These are phyloP conservation scores for Danio tinwini DNA, from an alignment of 2,797 vertebrate genomes.

Conservation along the genomic window DNA sequence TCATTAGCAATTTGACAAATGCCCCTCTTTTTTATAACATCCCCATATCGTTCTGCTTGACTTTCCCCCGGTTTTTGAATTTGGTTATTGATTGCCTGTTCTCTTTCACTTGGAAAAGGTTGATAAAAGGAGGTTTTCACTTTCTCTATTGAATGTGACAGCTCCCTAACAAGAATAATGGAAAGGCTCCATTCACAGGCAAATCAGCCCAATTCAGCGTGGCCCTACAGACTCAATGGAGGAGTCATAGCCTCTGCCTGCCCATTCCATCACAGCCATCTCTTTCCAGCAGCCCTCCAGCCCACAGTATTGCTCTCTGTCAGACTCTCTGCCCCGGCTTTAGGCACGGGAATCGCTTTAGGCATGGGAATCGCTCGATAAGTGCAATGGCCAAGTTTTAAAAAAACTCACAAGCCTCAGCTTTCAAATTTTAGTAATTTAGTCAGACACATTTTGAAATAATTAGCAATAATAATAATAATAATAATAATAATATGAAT, in stretches of 20 bases:
- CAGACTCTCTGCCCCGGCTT: constrained; percentile 71
- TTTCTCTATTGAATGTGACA: constrained; percentile 99
- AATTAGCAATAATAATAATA: too few species aligned
- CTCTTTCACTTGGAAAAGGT: constrained; percentile 96
- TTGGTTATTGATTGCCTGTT: constrained; percentile 93
- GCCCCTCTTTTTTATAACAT: constrained; percentile 78
- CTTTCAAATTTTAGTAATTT: background rate
- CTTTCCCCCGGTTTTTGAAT: constrained; percentile 93
- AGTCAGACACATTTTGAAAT: too few species aligned
- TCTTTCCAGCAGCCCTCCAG: constrained; percentile 83
- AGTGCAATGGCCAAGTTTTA: constrained; percentile 73
- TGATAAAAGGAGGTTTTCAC: constrained; percentile 98
- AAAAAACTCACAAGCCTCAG: constrained; percentile 66
- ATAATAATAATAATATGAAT: too few species aligned
- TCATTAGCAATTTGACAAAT: constrained; percentile 89
- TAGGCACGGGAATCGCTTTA: constrained; percentile 75
- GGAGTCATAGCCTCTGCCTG: constrained; percentile 92
- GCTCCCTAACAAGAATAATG: constrained; percentile 99
- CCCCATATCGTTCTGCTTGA: constrained; percentile 94
- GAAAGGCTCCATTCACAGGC: constrained; percentile 98
- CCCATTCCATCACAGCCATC: constrained; percentile 95
- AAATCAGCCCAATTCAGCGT: constrained; percentile 99
- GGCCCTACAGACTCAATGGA: constrained; percentile 93
- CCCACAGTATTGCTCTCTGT: constrained; percentile 93
- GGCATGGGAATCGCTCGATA: constrained; percentile 76